Percentiles rank a stretch among this genome's conserved stretches.
phyloP scores from a whole-genome alignment of 2,797 vertebrate species.

The Coracias cyanogaster region DNA sequence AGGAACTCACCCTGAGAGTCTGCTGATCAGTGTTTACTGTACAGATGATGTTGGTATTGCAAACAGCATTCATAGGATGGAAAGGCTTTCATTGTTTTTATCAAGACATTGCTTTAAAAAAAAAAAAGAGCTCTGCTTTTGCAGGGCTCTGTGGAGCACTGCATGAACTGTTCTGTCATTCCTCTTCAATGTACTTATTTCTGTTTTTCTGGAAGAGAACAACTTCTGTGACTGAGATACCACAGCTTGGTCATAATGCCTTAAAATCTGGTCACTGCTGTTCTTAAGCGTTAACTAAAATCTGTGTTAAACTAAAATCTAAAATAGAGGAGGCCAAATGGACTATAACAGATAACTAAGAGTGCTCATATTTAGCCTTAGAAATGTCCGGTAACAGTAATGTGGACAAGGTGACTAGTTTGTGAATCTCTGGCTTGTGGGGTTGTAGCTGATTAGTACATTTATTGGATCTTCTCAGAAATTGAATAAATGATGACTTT shows the following conservation, averaged over 20 bases:
- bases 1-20: not conserved
- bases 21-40: not conserved
- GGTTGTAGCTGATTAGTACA: not conserved
- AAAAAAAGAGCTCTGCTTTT: not conserved
- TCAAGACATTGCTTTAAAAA: not conserved
- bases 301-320: not conserved
- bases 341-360: not conserved
- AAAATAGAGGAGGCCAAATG: not conserved
- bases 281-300: not conserved
- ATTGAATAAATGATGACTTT: not conserved
- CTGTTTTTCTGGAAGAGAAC: not conserved
- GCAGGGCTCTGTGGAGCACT: rapidly evolving
- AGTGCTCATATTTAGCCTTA: not conserved
- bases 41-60: not conserved
- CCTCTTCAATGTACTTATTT: not conserved
- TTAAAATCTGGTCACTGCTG: not conserved
- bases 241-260: not conserved
- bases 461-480: not conserved
- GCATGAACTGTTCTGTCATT: not conserved
- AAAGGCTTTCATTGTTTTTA: not conserved
- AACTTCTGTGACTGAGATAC: not conserved
- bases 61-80: not conserved
- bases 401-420: not conserved
- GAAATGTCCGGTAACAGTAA: not conserved
- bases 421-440: not conserved